Base-by-base conservation (phyloP, 2,888 invertebrate species). In the Pyrochroa serraticornis region DNA sequence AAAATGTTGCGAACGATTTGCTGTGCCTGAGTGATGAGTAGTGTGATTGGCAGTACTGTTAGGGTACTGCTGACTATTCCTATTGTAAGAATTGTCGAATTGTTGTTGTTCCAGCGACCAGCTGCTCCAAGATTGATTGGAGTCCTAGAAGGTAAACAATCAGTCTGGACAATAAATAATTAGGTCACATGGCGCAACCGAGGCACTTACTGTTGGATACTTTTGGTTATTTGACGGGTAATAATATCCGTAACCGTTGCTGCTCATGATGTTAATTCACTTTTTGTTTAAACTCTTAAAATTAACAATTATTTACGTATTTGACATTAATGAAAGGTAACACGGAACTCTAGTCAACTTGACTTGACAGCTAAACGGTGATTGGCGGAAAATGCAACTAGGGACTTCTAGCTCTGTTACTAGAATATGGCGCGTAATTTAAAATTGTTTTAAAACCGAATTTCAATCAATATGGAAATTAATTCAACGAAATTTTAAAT, bases 181-280 rank as follows among this genome's bases (percentile, higher is more conserved):
- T 3, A 43, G 44, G 44, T 52, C 52, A 49, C 3, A 7, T 1
- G 10, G 12, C 32, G 9, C n/a, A 38, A 30, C 1, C 6, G 6
- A 6, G 12, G 3, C 10, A 39, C 48, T 58, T 31, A 59, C 59
- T 42, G 35, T 32, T 35, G 49, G 50, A 8, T 47, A 51, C 46
- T 50, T 60, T 47, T 50, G 55, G 33, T 55, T 30, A 34, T 35
- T 55, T 43, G 45, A 6, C 3, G 55, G 22, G 35, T 60, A 60
- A 47, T 60, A 60, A 37, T 60, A 60, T 30, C 60, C 60, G 22
- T 55, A 60, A 14, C 54, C 50, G 9, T 55, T 60, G 46, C 55
- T 51, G 41, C 60, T 60, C 60, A 60, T 60, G 31, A 2, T 14
- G 22, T 2, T 22, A 22, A 22, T 22, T 2, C 22, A 5, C 22